phyloP scores from a whole-genome alignment of 1,140 invertebrate genomes.

The Leptinotarsa lineolata region DNA sequence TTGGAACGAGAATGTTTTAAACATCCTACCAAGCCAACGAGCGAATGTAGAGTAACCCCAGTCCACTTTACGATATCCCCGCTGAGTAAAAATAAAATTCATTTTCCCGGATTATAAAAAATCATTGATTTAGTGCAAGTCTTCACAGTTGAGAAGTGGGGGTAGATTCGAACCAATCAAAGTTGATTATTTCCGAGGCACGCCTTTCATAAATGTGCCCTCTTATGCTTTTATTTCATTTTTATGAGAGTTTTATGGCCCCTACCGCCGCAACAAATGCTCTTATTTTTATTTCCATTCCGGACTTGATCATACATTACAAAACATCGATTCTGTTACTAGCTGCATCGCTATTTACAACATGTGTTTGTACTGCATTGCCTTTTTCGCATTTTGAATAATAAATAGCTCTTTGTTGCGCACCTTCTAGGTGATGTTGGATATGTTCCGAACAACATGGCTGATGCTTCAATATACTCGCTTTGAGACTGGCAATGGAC shows the following conservation, averaged over 20 bases:
- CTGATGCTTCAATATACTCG: too few species aligned
- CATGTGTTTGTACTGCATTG: constrained; percentile 8
- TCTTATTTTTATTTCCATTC: constrained; percentile 22
- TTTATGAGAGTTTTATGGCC: constrained; percentile 44
- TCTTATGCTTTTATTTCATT: constrained; percentile 49
- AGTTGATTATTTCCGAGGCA: constrained; percentile 36
- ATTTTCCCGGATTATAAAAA: constrained; percentile 45
- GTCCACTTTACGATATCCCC: constrained; percentile 8
- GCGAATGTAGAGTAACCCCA: background rate
- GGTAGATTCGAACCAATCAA: constrained; percentile 33
- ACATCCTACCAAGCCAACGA: too few species aligned
- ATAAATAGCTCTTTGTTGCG: constrained; percentile 4
- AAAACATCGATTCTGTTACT: background rate
- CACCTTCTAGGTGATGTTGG: background rate
- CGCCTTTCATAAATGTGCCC: constrained; percentile 46
- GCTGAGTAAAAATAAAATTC: constrained; percentile 42
- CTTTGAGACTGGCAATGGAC: too few species aligned
- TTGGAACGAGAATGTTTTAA: too few species aligned
- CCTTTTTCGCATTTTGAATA: constrained; percentile 9
- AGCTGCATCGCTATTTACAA: constrained; percentile 7
- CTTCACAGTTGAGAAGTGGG: constrained; percentile 36
- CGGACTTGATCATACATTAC: constrained; percentile 1
- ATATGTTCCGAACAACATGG: background rate
- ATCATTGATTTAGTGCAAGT: constrained; percentile 47
- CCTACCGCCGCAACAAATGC: constrained; percentile 35